A percentile compares a stretch with the other conserved stretches of the same genome.
These are phyloP conservation scores for Acipenser ruthenus DNA, from an alignment of 2,797 vertebrate genomes.

Conservation along the genomic window DNA sequence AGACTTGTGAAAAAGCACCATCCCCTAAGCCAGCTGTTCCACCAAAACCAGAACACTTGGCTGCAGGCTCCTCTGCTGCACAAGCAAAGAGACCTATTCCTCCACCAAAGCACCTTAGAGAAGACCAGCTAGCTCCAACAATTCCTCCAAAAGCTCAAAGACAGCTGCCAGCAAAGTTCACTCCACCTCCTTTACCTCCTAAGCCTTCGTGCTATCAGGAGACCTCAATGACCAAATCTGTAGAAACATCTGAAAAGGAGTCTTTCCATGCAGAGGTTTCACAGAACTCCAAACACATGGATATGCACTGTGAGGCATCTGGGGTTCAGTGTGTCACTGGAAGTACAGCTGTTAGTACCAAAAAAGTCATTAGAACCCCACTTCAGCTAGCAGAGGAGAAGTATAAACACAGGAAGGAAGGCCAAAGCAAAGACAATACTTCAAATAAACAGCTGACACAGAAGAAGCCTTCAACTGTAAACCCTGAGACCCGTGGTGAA, in stretches of 20 bases:
- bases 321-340: neutral
- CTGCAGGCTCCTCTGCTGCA: slow-evolving; percentile 27
- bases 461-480: neutral
- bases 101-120: slow-evolving; percentile 41
- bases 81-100: slow-evolving; percentile 44
- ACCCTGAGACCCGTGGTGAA: neutral
- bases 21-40: slow-evolving; percentile 54
- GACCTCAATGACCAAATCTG: slow-evolving; percentile 7
- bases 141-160: slow-evolving; percentile 21
- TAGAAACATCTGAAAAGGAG: slow-evolving; percentile 3
- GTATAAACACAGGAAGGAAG: slow-evolving; percentile 21
- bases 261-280: slow-evolving; percentile 3
- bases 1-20: slow-evolving; percentile 41
- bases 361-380: slow-evolving; percentile 26
- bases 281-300: slow-evolving; percentile 9
- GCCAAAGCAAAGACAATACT: slow-evolving; percentile 13
- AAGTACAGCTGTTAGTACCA: slow-evolving; percentile 14
- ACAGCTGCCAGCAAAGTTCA: slow-evolving; percentile 27
- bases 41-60: slow-evolving; percentile 59
- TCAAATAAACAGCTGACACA: slow-evolving; percentile 13
- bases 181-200: slow-evolving; percentile 31
- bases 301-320: slow-evolving; percentile 8
- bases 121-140: slow-evolving; percentile 20
- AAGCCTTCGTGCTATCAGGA: slow-evolving; percentile 31
- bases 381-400: slow-evolving; percentile 40